Evolutionary conservation across 2,113 vertebrate species (phyloP).

Genomic region (Athene noctua): DNA sequence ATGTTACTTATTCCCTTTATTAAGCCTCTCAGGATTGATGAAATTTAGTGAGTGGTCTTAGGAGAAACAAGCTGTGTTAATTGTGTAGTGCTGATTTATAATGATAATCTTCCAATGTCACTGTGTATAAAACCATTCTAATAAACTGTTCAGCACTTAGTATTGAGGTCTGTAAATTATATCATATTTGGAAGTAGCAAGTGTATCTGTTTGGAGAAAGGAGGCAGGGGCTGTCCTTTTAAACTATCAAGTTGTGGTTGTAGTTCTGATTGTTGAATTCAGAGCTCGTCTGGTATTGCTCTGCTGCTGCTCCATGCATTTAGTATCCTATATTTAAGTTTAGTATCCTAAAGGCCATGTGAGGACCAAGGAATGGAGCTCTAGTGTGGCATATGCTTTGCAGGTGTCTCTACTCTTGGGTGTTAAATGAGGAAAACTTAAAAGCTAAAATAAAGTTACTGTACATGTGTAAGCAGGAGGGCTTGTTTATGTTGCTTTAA

Average conservation of each 20-base stretch:
- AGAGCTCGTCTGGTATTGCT: background rate
- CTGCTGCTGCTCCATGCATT: background rate
- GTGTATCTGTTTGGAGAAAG: background rate
- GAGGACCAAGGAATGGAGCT: background rate
- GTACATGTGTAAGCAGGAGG: background rate
- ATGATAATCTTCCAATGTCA: background rate
- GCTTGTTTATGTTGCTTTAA: background rate
- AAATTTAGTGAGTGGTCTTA: background rate
- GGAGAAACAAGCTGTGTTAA: background rate
- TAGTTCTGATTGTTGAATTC: background rate
- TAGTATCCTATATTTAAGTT: background rate
- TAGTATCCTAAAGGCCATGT: background rate
- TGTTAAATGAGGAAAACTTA: constrained; percentile 9
- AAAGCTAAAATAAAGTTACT: background rate
- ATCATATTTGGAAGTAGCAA: background rate
- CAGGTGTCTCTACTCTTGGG: background rate
- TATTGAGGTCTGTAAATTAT: background rate
- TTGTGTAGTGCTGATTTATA: background rate
- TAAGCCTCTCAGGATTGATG: background rate
- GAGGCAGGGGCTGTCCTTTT: background rate
- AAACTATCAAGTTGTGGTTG: background rate
- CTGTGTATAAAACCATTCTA: background rate
- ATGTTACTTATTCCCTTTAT: background rate
- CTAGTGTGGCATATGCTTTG: background rate
- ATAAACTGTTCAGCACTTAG: background rate